Percentiles rank a stretch among this genome's conserved stretches.
Evolutionary conservation across 2,888 invertebrate species (phyloP).

Genomic region (Sycophila texana): DNA sequence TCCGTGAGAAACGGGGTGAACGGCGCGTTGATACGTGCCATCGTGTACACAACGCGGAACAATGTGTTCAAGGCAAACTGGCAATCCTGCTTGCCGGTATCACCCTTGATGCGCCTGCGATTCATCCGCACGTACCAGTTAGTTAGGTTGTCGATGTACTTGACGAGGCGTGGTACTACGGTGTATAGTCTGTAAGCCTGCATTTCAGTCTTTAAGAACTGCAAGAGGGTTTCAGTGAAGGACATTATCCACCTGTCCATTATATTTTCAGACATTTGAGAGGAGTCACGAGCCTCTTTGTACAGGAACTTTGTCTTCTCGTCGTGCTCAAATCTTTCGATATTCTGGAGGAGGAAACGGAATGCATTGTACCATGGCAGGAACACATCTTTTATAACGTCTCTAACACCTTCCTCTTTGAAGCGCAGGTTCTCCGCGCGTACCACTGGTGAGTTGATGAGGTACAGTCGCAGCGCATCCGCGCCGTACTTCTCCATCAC

Average conservation of each 20-base stretch:
- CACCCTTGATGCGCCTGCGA: conserved; percentile 95
- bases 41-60: conserved; percentile 90
- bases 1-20: conserved; percentile 98
- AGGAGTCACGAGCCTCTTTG: conserved; percentile 66
- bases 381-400: conserved; percentile 97
- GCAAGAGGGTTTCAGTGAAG: conserved; percentile 94
- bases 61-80: conserved; percentile 90
- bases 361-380: conserved; percentile 97
- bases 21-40: conserved; percentile 96
- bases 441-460: conserved; percentile 98
- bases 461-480: conserved; percentile 95
- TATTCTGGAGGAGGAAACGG: conserved; percentile 95
- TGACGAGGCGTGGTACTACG: conserved; percentile 94
- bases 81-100: conserved; percentile 86
- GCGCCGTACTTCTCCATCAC: conserved; percentile 95
- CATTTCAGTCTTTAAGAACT: conserved; percentile 95
- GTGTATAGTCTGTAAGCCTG: conserved; percentile 95
- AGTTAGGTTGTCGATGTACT: conserved; percentile 97
- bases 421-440: conserved; percentile 97
- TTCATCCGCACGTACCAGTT: conserved; percentile 99
- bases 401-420: conserved; percentile 97
- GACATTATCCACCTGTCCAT: conserved; percentile 99
- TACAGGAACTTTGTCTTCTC: conserved; percentile 76
- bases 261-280: conserved; percentile 79
- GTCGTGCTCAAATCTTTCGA: conserved; percentile 87